Base-by-base conservation (phyloP, 30 jellyfish, hydroid and myxozoan genomes). In the Hydractinia symbiolongicarpus region DNA sequence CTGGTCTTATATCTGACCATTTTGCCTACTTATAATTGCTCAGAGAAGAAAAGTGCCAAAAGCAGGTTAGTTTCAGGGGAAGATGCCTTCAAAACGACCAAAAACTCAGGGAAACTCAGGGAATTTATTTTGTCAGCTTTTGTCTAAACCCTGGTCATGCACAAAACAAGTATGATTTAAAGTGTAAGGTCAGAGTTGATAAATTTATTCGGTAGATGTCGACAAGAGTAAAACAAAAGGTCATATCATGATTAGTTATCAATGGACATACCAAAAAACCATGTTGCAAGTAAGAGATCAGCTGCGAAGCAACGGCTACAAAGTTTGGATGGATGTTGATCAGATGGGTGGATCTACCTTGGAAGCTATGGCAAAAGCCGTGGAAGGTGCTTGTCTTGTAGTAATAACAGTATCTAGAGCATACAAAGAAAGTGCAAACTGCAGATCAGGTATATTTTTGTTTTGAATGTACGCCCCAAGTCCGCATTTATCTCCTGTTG, bases 281-380 rank as follows among this genome's bases (percentile, higher is more conserved):
- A 80, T 89, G 90, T 19, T 83, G 73, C 74, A 79, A 67, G 70
- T 89, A 52, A 67, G 93, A 74, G 94, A 84, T 76, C 74, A 83
- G 17, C 68, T 89, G 84, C 76, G 62, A 52, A 66, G 69, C 19
- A 69, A 69, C 30, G 96, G 96, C 7, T 89, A 67, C 93, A 83
- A 79, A 17, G 91, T 89, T n/a, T 89, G 96, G 96, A 89, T 89
- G 87, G 96, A 89, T 75, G 87, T 89, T 7, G 96, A 89, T 76
- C 84, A 89, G 61, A 83, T 89, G 70, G 94, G 94, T 51, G 96
- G 96, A 14, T 89, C 96, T 1, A 89, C 96, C 1, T 69, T 89
- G 75, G 88, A 89, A 75, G 95, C 96, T 13, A 89, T 89, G 96
- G 96, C 96, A 15, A 56, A 81, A n/a, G 96, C 95, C 14, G 95